phyloP scores from a whole-genome alignment of 2,113 vertebrate species.

The Podarcis muralis region DNA sequence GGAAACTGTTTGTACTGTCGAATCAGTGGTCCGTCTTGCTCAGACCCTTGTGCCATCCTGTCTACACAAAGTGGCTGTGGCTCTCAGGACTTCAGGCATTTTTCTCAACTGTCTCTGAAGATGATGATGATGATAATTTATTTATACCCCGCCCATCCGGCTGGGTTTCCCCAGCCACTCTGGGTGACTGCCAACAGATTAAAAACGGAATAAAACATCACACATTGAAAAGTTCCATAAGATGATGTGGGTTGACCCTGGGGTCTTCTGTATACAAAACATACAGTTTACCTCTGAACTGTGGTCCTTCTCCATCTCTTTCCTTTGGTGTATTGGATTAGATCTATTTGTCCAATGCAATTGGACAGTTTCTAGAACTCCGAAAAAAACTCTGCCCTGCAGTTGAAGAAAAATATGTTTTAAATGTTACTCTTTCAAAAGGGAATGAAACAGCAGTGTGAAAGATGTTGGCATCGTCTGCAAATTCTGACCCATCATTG shows the following conservation, averaged over 20 bases:
- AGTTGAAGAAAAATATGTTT: background rate
- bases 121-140: background rate
- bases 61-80: background rate
- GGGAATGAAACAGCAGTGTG: too few relatives aligned
- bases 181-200: too few relatives aligned
- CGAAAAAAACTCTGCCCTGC: too few relatives aligned
- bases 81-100: background rate
- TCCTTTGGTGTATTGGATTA: background rate
- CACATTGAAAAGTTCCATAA: too few relatives aligned
- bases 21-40: too few relatives aligned
- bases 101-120: background rate
- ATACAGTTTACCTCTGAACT: background rate
- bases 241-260: background rate
- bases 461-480: background rate
- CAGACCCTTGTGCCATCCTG: too few relatives aligned
- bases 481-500: background rate
- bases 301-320: background rate
- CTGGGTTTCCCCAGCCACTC: too few relatives aligned
- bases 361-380: background rate
- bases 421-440: background rate
- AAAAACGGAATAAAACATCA: too few relatives aligned
- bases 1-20: background rate
- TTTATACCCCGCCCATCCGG: too few relatives aligned
- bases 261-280: background rate
- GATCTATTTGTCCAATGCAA: background rate